Conservation (phyloP, 1,140 invertebrate species). For the Oppia nitens region DNA sequence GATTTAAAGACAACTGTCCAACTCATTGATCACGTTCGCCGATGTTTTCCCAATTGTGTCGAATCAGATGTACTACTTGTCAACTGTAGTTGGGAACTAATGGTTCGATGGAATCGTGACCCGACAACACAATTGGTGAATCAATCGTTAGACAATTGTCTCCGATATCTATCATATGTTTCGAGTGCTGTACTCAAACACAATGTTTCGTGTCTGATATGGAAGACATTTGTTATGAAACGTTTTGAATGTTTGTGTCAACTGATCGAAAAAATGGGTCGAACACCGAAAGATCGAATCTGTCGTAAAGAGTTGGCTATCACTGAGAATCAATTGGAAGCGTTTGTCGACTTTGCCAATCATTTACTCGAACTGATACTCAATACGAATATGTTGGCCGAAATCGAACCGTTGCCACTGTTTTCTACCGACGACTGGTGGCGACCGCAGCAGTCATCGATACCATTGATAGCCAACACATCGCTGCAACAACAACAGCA, state of each 20-base stretch:
- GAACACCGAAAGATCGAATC: conserved; percentile 63
- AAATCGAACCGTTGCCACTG: conserved; percentile 28
- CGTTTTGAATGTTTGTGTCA: conserved; percentile 50
- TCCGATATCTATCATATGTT: conserved; percentile 27
- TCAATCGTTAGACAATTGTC: conserved; percentile 13
- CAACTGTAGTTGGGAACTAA: conserved; percentile 78
- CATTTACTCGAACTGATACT: conserved; percentile 11
- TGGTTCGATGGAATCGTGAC: conserved; percentile 62
- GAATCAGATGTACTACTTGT: conserved; percentile 54
- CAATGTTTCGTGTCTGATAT: conserved; percentile 50
- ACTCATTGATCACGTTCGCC: conserved; percentile 18
- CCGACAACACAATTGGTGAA: background rate
- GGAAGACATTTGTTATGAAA: conserved; percentile 64
- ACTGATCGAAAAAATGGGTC: conserved; percentile 66
- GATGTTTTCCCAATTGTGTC: conserved; percentile 60
- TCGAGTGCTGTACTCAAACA: conserved; percentile 29
- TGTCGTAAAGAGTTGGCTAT: conserved; percentile 40
- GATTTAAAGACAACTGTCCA: conserved; percentile 38
- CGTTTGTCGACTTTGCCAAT: conserved; percentile 47
- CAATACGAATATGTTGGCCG: conserved; percentile 6
- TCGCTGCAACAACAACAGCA: background rate
- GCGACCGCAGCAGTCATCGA: conserved; percentile 25
- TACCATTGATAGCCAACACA: conserved; percentile 18
- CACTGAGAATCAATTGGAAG: conserved; percentile 45
- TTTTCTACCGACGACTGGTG: conserved; percentile 31